These are phyloP conservation scores for Agrotis segetum DNA, from an alignment of 2,888 invertebrate genomes.

Conservation along the genomic window DNA sequence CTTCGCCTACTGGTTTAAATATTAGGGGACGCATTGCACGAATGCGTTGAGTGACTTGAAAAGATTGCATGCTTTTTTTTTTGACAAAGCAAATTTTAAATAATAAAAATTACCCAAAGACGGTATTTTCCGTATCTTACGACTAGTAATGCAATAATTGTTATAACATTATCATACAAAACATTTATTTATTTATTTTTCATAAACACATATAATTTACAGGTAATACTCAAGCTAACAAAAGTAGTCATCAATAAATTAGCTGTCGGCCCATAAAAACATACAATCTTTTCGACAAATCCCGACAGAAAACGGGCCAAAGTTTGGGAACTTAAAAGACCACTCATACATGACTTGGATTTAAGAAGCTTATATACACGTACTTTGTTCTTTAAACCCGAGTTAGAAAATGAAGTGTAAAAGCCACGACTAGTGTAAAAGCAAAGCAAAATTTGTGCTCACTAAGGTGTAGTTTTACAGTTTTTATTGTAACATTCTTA, in stretches of 20 bases:
- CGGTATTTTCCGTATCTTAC: slow-evolving; percentile 5
- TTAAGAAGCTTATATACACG: slow-evolving; percentile 8
- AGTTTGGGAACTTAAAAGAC: slow-evolving; percentile 6
- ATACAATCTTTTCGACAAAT: slow-evolving; percentile 33
- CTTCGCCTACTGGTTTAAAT: slow-evolving; percentile 57
- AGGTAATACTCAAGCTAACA: too few species aligned
- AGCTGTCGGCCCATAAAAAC: too few species aligned
- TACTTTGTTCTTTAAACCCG: too few species aligned
- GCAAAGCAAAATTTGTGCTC: background rate
- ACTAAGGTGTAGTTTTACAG: background rate
- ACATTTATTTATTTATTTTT: too few species aligned
- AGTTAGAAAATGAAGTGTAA: too few species aligned
- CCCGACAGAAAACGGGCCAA: slow-evolving; percentile 15
- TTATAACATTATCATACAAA: slow-evolving; percentile 25
- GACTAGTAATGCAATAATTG: slow-evolving; percentile 19
- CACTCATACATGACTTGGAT: slow-evolving; percentile 4
- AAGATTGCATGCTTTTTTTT: too few species aligned
- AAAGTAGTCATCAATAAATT: too few species aligned
- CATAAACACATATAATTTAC: too few species aligned
- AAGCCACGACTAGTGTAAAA: background rate
- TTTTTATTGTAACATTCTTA: too few species aligned
- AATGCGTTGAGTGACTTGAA: background rate
- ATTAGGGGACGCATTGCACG: slow-evolving; percentile 2
- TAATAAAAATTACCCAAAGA: background rate
- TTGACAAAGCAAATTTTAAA: too few species aligned